Conservation (phyloP, 2,797 vertebrate species). For the Hippocampus kuda region DNA sequence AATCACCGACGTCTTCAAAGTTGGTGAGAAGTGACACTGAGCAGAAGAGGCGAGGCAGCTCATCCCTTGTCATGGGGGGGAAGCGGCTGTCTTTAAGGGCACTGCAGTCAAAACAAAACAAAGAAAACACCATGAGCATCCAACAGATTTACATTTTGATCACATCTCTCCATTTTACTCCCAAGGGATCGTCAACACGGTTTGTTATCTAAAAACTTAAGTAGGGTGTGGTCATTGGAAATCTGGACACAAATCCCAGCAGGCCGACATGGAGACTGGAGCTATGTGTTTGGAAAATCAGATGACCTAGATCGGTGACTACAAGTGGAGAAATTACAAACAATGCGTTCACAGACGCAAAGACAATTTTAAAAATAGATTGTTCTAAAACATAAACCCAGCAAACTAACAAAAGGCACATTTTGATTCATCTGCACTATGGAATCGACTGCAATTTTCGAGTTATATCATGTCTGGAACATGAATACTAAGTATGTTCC, state of each 20-base stretch:
- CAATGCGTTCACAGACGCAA: too few relatives aligned
- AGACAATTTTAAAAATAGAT: background rate
- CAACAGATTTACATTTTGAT: background rate
- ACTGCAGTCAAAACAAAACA: conserved; percentile 68
- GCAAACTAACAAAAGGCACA: background rate
- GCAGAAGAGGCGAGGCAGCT: conserved; percentile 99
- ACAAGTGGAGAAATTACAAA: too few relatives aligned
- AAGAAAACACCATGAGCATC: conserved; percentile 4
- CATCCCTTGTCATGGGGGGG: conserved; percentile 99
- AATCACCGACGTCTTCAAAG: conserved; percentile 99
- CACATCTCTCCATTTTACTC: background rate
- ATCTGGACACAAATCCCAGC: background rate
- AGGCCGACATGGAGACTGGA: background rate
- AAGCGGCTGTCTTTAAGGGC: conserved; percentile 99
- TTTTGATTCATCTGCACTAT: background rate
- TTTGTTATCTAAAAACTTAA: background rate
- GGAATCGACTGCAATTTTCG: background rate
- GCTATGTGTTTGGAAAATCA: conserved; percentile 6
- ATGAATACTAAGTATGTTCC: background rate
- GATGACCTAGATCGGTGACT: conserved; percentile 12
- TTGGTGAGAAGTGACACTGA: conserved; percentile 99
- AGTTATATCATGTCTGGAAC: background rate
- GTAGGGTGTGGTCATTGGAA: conserved; percentile 1
- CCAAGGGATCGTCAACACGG: background rate
- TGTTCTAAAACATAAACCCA: background rate